Evolutionary conservation across 92 coral and sea anemone species (phyloP), one percentile per base, ranked within the genome.

Genomic region (Paragorgia papillata): DNA sequence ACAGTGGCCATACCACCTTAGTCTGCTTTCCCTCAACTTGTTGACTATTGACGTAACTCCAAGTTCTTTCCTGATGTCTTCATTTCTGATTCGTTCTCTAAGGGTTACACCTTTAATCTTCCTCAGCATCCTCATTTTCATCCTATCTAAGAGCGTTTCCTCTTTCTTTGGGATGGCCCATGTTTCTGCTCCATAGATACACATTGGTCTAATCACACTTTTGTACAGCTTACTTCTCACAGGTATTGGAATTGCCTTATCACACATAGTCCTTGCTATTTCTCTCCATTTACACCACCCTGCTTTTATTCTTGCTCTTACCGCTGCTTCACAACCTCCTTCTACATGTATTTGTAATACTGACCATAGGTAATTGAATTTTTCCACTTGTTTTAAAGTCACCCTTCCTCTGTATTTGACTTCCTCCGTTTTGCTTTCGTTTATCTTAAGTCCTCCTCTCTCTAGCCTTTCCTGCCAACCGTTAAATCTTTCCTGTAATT

Each of bases 1-100:
- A 8, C 24, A 19, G 35, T 71, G 78, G 9, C 65, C 37, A 49
- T 51, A 66, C 74, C 74, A 66, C 50, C 53, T 37, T 56, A 66
- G 9, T 39, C 74, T 66, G 0, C 0, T 66, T 32, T 40, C 74
- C 50, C 74, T 2, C 13, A 66, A 27, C 13, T 33, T 37, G 2
- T 66, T 28, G 44, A 10, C 2, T 4, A 66, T 66, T 21, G 13
- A 33, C n/a, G 3, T 19, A 27, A 66, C 74, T 12, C 28, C 55
- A 15, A 66, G 26, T 51, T 39, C 29, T 31, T 31, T 0, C 20
- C 74, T 66, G 74, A 66, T 66, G 21, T 66, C 28, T 43, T 20
- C 74, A n/a, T 56, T 66, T 19, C 20, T 66, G 2, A 37, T 21
- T 43, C 50, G 13, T n/a, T 66, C 74, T 66, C 24, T 66, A 24